Evolutionary conservation across 2,888 invertebrate genomes (phyloP).

Genomic region (Perizoma affinitatum): DNA sequence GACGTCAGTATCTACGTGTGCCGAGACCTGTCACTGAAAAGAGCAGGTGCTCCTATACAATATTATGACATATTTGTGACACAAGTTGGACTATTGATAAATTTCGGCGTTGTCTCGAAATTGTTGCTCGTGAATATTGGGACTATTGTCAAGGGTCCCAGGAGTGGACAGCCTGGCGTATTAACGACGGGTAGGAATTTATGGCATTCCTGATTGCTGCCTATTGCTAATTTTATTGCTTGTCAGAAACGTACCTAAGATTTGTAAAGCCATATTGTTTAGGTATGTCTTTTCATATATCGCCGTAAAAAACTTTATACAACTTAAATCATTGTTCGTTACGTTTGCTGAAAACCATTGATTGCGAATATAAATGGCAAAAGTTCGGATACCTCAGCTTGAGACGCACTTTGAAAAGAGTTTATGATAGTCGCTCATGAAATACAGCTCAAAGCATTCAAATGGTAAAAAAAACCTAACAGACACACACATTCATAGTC

Average conservation of each 20-base stretch:
- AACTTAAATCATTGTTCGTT: slow-evolving; percentile 44
- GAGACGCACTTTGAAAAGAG: slow-evolving; percentile 18
- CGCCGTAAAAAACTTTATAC: slow-evolving; percentile 47
- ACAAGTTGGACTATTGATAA: slow-evolving; percentile 61
- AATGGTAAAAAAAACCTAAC: too few species aligned
- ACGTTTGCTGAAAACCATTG: slow-evolving; percentile 47
- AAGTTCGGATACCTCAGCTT: slow-evolving; percentile 35
- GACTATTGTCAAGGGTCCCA: slow-evolving; percentile 24
- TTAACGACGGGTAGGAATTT: slow-evolving; percentile 37
- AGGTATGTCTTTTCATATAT: slow-evolving; percentile 48
- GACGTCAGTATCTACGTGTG: slow-evolving; percentile 67
- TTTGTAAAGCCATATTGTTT: slow-evolving; percentile 48
- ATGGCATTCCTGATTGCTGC: slow-evolving; percentile 35
- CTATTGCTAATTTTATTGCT: slow-evolving; percentile 44
- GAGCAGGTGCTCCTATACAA: slow-evolving; percentile 58
- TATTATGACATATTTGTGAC: slow-evolving; percentile 65
- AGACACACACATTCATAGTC: too few species aligned
- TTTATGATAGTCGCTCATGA: neutral
- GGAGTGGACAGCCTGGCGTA: slow-evolving; percentile 27
- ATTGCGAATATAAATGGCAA: slow-evolving; percentile 41
- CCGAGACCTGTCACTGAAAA: slow-evolving; percentile 53
- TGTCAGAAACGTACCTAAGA: slow-evolving; percentile 48
- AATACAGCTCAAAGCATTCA: too few species aligned
- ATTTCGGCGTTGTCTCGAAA: slow-evolving; percentile 30
- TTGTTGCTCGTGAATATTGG: slow-evolving; percentile 28